Base-by-base conservation (phyloP, 2,888 invertebrate genomes). In the Carpatolechia fugitivella region DNA sequence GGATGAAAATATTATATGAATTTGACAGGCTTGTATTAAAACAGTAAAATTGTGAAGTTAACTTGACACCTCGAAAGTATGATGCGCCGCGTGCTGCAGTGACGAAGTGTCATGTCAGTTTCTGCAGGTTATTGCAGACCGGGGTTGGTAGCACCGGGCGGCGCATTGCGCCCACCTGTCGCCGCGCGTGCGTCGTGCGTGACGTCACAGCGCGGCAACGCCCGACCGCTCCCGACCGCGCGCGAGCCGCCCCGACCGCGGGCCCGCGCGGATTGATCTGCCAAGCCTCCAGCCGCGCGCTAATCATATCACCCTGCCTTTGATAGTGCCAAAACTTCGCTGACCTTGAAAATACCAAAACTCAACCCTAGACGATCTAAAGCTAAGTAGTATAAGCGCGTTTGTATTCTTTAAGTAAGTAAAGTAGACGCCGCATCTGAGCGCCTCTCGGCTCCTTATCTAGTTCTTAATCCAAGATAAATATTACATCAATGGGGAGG, bases 141-240 rank as follows among this genome's bases (percentile, higher is more conserved):
- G 18, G 40, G 1, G 10, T 13, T 44, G 44, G 44, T 24, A 44
- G 20, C 44, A 3, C 44, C 20, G 13, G 24, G 24, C 24, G 20
- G 86, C 89, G 90, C 90, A 88, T 71, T 88, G 89, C 87, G 86
- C 82, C 85, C 89, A 89, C 90, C 90, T 90, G 89, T 87, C 88
- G 85, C 70, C 85, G 86, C 89, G 90, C 87, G 73, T 88, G 89
- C 90, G 89, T 84, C 83, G 78, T 80, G 74, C 71, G 65, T 88
- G 88, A 87, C 89, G 89, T 87, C 89, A 88, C 66, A 56, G 74
- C 61, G 61, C 63, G 62, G 60, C 62, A 62, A 60, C 62, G 61
- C 66, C 76, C 81, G 82, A 79, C 57, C 13, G 4, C 38, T 1
- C 1, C 20, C 44, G 40, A 20, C 16, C 1, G 13, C 13, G 6